These are phyloP conservation scores for Plebejus melissa DNA, from an alignment of 2,888 invertebrate genomes.

Conservation along the genomic window DNA sequence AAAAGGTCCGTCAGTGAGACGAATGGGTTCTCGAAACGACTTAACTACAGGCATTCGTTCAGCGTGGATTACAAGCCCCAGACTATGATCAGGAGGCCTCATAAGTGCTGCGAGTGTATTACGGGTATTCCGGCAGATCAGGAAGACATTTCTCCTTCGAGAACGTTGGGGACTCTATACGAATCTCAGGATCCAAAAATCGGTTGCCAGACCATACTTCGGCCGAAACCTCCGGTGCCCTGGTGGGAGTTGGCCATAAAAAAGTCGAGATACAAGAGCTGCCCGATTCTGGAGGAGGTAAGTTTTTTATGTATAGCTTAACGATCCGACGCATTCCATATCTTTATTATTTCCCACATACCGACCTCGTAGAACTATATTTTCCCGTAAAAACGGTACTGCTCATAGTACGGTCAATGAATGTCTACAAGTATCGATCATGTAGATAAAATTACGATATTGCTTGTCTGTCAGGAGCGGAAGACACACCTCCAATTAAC, in stretches of 20 bases:
- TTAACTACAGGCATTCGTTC: conserved; percentile 73
- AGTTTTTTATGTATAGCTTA: conserved; percentile 39
- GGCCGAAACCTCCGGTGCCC: conserved; percentile 85
- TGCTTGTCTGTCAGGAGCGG: neutral
- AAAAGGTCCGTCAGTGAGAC: conserved; percentile 71
- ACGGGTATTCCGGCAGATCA: conserved; percentile 69
- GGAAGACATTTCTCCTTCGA: conserved; percentile 53
- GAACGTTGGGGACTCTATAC: conserved; percentile 72
- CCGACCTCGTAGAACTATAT: neutral
- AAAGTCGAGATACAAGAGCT: conserved; percentile 88
- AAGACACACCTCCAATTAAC: neutral
- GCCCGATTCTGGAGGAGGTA: conserved; percentile 87
- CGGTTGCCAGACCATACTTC: conserved; percentile 82
- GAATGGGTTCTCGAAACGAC: conserved; percentile 68
- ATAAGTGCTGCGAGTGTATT: conserved; percentile 74
- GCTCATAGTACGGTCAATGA: conserved; percentile 1
- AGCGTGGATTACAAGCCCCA: conserved; percentile 66
- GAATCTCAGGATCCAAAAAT: conserved; percentile 82
- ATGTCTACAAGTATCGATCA: neutral
- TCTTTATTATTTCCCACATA: neutral
- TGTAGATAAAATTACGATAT: neutral
- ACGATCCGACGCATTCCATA: neutral
- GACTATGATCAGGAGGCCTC: conserved; percentile 55
- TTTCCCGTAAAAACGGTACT: neutral
- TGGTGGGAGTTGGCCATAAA: conserved; percentile 94